These are phyloP conservation scores for Caranx ignobilis DNA, from an alignment of 2,113 vertebrate genomes.

Conservation along the genomic window DNA sequence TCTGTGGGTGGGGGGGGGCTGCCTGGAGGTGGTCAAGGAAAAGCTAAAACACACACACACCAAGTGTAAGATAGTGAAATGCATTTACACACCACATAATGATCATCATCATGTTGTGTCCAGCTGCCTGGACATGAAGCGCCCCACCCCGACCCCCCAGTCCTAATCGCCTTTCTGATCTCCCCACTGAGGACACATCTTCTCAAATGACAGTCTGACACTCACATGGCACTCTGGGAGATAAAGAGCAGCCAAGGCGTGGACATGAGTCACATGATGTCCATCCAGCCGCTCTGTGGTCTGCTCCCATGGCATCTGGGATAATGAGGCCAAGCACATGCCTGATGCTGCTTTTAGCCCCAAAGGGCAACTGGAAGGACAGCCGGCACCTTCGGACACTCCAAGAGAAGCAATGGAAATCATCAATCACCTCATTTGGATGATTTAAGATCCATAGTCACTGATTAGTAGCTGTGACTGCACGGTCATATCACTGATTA, in stretches of 20 bases:
- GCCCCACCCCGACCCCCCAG: neutral
- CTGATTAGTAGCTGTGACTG: neutral
- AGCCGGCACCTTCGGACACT: slow-evolving; percentile 7
- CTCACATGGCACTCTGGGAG: slow-evolving; percentile 3
- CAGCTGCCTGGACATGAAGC: slow-evolving; percentile 26
- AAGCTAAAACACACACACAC: slow-evolving; percentile 8
- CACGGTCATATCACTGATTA: neutral
- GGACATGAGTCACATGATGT: slow-evolving; percentile 29
- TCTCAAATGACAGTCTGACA: slow-evolving; percentile 47
- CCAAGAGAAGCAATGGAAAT: neutral
- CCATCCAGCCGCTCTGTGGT: slow-evolving; percentile 52
- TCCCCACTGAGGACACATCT: slow-evolving; percentile 30
- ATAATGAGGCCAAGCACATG: slow-evolving; percentile 61
- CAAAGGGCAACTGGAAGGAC: slow-evolving; percentile 11
- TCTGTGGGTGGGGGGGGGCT: slow-evolving; percentile 37
- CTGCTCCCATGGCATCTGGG: slow-evolving; percentile 38
- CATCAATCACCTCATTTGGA: neutral
- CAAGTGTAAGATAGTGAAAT: neutral
- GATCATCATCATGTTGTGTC: slow-evolving; percentile 41
- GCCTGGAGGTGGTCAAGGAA: slow-evolving; percentile 52
- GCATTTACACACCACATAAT: slow-evolving; percentile 17
- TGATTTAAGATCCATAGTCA: neutral
- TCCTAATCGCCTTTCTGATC: slow-evolving; percentile 9
- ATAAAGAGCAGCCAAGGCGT: slow-evolving; percentile 18
- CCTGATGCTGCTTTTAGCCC: slow-evolving; percentile 56